Base-by-base conservation (phyloP, 2,888 invertebrate species). In the Stenodera caucasica region DNA sequence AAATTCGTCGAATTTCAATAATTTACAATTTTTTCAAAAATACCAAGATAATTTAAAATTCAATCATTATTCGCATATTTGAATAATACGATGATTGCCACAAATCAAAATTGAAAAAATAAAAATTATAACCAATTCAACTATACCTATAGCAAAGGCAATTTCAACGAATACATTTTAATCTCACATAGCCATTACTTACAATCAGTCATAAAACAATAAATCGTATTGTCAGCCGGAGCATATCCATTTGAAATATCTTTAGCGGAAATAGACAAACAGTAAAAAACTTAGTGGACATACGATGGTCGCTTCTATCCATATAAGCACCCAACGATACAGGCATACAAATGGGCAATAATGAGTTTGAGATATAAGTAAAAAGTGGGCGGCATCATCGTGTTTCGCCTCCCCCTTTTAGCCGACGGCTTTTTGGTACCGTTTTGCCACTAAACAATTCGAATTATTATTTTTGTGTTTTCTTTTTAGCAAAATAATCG, bases 271-370 rank as follows among this genome's bases (percentile, higher is more conserved):
- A 77, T 77, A 76, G 76, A 74, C 68, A 67, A 74, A 40, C 71
- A 72, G 72, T 71, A 74, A 79, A 77, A 76, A 75, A 75, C 67
- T 64, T 69, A 71, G 73, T 75, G 75, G 75, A 75, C 76, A 77
- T 77, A 74, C 75, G 76, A 77, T 78, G 77, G 77, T 76, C 77
- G 77, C 77, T 75, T 74, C 72, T 78, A 76, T 75, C 78, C 78
- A 76, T 78, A 78, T 78, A 78, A 78, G 78, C 76, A 76, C 74
- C 75, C 77, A 72, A 78, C 77, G 77, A 74, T 73, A 71, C 72
- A 70, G 70, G 79, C 77, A 78, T 79, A 79, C 77, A 79, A 78
- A 79, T 79, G 75, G 77, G 70, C 70, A 70, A 72, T 79, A 79
- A 79, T 79, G 77, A 79, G 75, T 70, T 67, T 40, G 40, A 74